phyloP scores from a whole-genome alignment of 2,888 invertebrate species.

The Willowsia nigromaculata region DNA sequence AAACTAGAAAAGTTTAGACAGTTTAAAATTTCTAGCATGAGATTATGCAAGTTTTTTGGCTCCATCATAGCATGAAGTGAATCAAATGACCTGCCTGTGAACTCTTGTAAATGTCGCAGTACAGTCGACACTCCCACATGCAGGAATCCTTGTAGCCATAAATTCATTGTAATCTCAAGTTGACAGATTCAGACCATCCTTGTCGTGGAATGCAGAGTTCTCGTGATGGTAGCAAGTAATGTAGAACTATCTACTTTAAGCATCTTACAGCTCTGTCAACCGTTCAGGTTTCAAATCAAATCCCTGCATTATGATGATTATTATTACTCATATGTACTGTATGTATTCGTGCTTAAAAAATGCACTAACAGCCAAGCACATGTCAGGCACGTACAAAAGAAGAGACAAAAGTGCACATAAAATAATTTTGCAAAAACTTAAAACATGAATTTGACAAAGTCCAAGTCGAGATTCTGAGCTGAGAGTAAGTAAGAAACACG shows the following conservation, averaged over 20 bases:
- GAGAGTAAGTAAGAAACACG: too few species aligned
- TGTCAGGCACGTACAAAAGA: background rate
- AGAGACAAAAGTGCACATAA: background rate
- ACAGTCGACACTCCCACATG: background rate
- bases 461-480: too few species aligned
- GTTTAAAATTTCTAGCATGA: background rate
- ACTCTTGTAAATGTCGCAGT: slow-evolving; percentile 31
- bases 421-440: slow-evolving; percentile 2
- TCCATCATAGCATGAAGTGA: slow-evolving; percentile 53
- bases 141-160: background rate
- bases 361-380: background rate
- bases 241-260: slow-evolving; percentile 26
- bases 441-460: background rate
- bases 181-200: slow-evolving; percentile 24
- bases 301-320: background rate
- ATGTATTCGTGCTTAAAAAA: background rate
- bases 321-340: background rate
- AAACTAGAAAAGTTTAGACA: too few species aligned
- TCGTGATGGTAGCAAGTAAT: background rate
- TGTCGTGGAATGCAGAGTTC: background rate
- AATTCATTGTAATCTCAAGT: slow-evolving; percentile 26
- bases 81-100: slow-evolving; percentile 57
- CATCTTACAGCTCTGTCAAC: slow-evolving; percentile 19
- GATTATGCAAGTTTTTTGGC: slow-evolving; percentile 15
- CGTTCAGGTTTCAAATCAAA: background rate